A percentile compares a stretch with the other conserved stretches of the same genome.
These are phyloP conservation scores for Girardinichthys multiradiatus DNA, from an alignment of 2,113 vertebrate species.

Conservation along the genomic window DNA sequence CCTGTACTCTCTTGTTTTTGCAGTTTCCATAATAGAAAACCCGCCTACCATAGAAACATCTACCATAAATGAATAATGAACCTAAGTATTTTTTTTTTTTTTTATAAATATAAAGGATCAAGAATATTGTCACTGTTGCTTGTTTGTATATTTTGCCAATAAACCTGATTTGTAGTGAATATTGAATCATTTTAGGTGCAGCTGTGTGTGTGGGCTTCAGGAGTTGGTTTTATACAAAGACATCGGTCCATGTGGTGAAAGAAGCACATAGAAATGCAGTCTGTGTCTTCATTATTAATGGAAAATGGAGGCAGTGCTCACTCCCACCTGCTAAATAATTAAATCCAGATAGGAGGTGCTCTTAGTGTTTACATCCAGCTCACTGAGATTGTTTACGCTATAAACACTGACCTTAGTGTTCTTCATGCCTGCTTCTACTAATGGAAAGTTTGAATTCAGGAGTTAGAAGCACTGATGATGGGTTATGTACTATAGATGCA, in stretches of 20 bases:
- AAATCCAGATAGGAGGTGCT: conserved; percentile 20
- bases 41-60: too few relatives aligned
- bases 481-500: not conserved
- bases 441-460: not conserved
- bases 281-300: conserved; percentile 58
- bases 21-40: too few relatives aligned
- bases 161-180: not conserved
- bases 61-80: too few relatives aligned
- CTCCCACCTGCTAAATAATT: conserved; percentile 64
- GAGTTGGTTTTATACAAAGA: not conserved
- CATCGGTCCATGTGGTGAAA: not conserved
- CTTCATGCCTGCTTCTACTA: not conserved
- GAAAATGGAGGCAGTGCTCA: conserved; percentile 21
- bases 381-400: not conserved
- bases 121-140: not conserved
- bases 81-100: too few relatives aligned
- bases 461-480: not conserved
- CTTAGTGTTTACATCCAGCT: not conserved
- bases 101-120: too few relatives aligned
- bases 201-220: not conserved
- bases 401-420: not conserved
- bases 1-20: too few relatives aligned
- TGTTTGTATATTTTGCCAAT: not conserved
- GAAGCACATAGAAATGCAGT: not conserved
- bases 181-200: not conserved